Evolutionary conservation across 2,797 vertebrate species (phyloP), one percentile per base, ranked within the genome.

Genomic region (Pelochelys cantorii): DNA sequence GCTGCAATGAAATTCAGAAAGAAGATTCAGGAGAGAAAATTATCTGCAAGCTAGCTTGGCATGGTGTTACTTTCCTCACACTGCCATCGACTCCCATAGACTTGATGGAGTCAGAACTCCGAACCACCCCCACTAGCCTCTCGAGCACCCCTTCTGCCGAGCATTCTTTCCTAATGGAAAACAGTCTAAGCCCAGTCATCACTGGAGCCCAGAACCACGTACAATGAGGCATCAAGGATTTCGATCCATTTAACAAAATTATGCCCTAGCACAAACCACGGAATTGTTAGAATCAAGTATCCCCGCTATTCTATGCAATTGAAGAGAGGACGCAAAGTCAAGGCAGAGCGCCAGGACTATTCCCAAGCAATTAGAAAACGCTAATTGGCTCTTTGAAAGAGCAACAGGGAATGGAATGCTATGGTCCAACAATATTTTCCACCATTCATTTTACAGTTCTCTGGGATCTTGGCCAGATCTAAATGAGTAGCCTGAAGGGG

Each of bases 241-340:
- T 86, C 62, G 84, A 77, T 60, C 18, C 1, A 1, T 89, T 89
- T 13, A 86, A 34, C 10, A 88, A 29, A 60, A 85, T 18, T 55
- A 17, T 10, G 65, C 9, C 11, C 0, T 0, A 5, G 68, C 18
- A 37, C 81, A 90, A 87, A 74, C 17, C 54, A 23, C 0, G 0
- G 42, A n/a, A 37, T 55, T 25, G 77, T 6, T 20, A 27, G 34
- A 42, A 29, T 52, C 88, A 0, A 0, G 56, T n/a, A 42, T 6
- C 37, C 7, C 14, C 8, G 74, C 7, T 20, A 29, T 3, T 37
- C 57, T 34, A n/a, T 77, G 13, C 55, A 18, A 42, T 25, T 37
- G 54, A 37, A 5, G n/a, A 53, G 54, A 75, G 22, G n/a, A 3
- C 57, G 65, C 12, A n/a, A 84, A 25, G 13, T 9, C 56, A 54